Percentiles rank a stretch among this genome's conserved stretches.
Conservation (phyloP, 1,140 invertebrate species). For the Nomia melanderi region DNA sequence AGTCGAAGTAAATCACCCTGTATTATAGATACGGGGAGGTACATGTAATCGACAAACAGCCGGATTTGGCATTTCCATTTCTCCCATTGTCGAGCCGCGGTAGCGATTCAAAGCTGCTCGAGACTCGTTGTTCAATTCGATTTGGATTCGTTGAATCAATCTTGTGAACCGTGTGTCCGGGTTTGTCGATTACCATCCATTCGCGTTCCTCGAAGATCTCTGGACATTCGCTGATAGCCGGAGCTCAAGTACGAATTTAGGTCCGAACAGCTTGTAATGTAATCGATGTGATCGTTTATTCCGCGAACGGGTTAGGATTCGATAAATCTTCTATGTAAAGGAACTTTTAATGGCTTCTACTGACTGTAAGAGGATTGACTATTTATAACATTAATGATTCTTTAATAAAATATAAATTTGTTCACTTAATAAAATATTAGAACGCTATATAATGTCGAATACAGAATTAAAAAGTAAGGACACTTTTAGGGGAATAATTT, state of each 20-base stretch:
- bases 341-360: no score
- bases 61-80: conserved; percentile 59
- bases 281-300: neutral
- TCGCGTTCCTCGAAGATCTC: neutral
- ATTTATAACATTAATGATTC: no score
- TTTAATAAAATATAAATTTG: no score
- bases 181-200: conserved; percentile 21
- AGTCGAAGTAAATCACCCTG: neutral
- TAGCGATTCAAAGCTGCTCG: conserved; percentile 47
- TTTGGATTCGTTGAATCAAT: conserved; percentile 43
- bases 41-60: conserved; percentile 38
- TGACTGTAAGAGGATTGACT: no score
- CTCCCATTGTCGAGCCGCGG: conserved; percentile 43
- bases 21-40: neutral
- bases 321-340: no score
- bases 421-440: no score
- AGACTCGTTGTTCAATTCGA: conserved; percentile 37
- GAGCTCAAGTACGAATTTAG: neutral
- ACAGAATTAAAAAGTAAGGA: no score
- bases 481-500: no score
- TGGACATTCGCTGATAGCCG: neutral
- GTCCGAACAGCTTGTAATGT: no score
- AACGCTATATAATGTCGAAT: no score
- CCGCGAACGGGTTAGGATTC: neutral
- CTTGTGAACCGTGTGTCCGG: conserved; percentile 32